Conservation (phyloP, 2,888 invertebrate species). For the Acleris emargana region DNA sequence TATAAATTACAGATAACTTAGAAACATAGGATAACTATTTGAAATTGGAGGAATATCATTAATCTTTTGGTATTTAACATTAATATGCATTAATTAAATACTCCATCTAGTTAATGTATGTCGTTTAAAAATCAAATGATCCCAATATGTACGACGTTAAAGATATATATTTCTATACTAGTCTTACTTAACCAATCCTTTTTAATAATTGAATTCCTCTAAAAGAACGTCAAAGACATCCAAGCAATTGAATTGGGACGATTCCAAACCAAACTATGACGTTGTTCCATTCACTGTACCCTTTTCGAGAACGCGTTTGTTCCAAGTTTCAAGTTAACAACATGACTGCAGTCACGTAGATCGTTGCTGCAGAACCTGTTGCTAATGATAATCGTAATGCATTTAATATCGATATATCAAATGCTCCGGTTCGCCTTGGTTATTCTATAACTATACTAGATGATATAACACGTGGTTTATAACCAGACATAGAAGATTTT, state of each 20-base stretch:
- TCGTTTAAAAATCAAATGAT: too few relatives aligned
- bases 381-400: slow-evolving; percentile 2
- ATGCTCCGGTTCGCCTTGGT: not conserved
- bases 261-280: slow-evolving; percentile 19
- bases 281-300: slow-evolving; percentile 23
- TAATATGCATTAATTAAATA: too few relatives aligned
- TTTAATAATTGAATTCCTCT: too few relatives aligned
- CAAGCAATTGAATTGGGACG: slow-evolving; percentile 4
- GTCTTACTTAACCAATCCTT: too few relatives aligned
- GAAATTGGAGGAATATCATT: too few relatives aligned
- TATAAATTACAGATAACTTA: not conserved
- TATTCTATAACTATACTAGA: not conserved
- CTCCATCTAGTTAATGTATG: too few relatives aligned
- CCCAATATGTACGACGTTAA: too few relatives aligned
- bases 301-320: slow-evolving; percentile 12
- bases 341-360: slow-evolving; percentile 27
- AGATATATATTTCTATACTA: too few relatives aligned
- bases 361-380: not conserved
- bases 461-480: not conserved
- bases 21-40: too few relatives aligned
- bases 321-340: slow-evolving; percentile 5
- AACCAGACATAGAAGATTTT: too few relatives aligned
- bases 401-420: slow-evolving; percentile 18
- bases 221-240: too few relatives aligned
- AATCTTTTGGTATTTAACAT: too few relatives aligned